These are phyloP conservation scores for Colinus virginianus DNA, from an alignment of 2,113 vertebrate genomes.

Conservation along the genomic window DNA sequence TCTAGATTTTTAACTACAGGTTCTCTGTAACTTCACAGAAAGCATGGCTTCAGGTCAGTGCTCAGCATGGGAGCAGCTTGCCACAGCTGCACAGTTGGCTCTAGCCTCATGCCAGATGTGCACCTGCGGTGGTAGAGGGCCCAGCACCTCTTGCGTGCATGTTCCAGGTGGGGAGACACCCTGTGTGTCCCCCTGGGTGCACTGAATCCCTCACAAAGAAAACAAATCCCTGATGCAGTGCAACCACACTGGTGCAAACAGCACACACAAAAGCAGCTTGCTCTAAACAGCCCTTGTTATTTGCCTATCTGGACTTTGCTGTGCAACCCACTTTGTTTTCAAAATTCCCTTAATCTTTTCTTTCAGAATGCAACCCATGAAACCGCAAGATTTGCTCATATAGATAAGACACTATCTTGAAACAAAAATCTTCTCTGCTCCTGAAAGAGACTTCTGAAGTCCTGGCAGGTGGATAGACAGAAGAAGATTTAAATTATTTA, in stretches of 20 bases:
- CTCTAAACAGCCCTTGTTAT: background rate
- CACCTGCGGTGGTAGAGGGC: background rate
- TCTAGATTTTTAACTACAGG: background rate
- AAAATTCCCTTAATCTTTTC: background rate
- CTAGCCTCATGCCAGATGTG: fast-evolving
- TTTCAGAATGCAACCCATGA: background rate
- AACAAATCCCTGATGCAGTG: background rate
- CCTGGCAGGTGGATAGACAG: background rate
- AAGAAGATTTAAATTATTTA: background rate
- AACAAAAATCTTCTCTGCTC: background rate
- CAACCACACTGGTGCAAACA: background rate
- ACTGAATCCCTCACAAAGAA: background rate
- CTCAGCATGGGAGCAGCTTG: background rate
- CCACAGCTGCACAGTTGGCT: background rate
- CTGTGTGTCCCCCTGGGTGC: too few relatives aligned
- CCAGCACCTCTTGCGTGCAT: background rate
- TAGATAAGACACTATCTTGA: background rate
- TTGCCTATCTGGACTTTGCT: background rate
- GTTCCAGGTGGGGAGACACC: background rate
- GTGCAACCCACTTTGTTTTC: background rate
- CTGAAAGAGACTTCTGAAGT: background rate
- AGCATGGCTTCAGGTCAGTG: background rate
- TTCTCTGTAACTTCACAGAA: background rate
- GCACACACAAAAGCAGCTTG: background rate
- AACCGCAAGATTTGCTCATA: background rate